These are phyloP conservation scores for Bradypus variegatus DNA, from an alignment of 2,797 vertebrate genomes.

Conservation along the genomic window DNA sequence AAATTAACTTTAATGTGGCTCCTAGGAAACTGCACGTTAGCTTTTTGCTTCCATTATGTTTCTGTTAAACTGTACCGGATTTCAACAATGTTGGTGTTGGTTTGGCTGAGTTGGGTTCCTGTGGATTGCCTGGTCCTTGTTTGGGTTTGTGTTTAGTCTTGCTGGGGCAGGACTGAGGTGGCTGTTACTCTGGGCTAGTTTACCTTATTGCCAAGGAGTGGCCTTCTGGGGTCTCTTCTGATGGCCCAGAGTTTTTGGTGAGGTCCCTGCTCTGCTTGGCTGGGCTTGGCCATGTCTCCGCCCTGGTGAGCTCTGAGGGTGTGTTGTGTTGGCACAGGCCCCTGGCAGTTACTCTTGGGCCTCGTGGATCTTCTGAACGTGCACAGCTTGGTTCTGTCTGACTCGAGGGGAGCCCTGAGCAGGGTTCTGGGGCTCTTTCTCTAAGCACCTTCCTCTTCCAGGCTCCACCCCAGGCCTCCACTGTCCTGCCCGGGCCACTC, in stretches of 20 bases:
- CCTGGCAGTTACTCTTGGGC: background rate
- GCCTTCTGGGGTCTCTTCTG: background rate
- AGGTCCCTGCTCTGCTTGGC: background rate
- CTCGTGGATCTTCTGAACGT: too few species aligned
- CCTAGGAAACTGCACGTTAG: background rate
- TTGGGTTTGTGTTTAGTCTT: background rate
- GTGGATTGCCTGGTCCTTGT: background rate
- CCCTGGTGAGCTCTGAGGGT: background rate
- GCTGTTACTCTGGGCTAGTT: background rate
- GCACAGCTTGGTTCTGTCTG: rapidly evolving
- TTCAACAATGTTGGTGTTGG: background rate
- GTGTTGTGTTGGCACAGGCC: background rate
- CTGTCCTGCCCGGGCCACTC: too few species aligned
- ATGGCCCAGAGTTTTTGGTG: background rate
- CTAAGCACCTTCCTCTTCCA: too few species aligned
- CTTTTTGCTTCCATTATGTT: rapidly evolving
- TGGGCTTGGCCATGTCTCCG: rapidly evolving
- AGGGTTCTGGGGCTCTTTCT: background rate
- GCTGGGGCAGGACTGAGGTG: background rate
- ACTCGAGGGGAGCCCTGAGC: rapidly evolving
- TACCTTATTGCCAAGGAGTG: background rate
- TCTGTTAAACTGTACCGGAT: background rate
- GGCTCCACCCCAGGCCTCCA: background rate
- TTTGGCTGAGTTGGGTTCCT: background rate
- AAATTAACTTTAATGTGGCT: background rate